phyloP scores from a whole-genome alignment of 2,113 vertebrate genomes.

The Cacatua alba region DNA sequence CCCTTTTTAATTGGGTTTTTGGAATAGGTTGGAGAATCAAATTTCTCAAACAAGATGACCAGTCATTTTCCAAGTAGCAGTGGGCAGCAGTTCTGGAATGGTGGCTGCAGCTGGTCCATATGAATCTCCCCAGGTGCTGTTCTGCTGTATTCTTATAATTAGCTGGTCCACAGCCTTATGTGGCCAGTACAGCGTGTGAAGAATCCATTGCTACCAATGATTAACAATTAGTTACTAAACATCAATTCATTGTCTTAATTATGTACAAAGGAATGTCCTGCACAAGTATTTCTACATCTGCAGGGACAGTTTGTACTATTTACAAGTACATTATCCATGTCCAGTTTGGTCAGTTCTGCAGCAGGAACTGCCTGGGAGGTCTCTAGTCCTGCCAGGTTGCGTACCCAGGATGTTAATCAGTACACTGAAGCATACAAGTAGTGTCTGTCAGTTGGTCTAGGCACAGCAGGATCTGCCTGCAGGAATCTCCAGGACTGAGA shows the following conservation, averaged over 20 bases:
- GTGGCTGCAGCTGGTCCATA: background rate
- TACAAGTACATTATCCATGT: background rate
- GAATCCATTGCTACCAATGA: background rate
- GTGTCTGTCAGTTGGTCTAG: background rate
- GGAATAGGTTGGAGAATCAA: background rate
- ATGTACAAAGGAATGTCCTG: background rate
- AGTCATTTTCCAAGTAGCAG: background rate
- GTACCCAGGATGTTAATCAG: background rate
- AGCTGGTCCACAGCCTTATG: background rate
- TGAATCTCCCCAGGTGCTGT: background rate
- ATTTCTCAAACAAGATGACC: background rate
- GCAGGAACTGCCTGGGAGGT: background rate
- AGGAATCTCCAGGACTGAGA: background rate
- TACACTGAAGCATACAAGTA: background rate
- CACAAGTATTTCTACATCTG: background rate
- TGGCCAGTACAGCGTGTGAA: background rate
- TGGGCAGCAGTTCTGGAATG: background rate
- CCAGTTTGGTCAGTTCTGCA: background rate
- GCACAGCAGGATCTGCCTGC: constrained; percentile 13
- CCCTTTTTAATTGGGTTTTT: background rate
- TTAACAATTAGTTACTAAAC: background rate
- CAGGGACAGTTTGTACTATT: background rate
- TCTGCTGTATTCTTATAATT: background rate
- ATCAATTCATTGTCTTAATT: background rate
- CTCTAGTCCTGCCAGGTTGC: background rate